Evolutionary conservation across 2,797 vertebrate genomes (phyloP).

Genomic region (Poeciliopsis infans): DNA sequence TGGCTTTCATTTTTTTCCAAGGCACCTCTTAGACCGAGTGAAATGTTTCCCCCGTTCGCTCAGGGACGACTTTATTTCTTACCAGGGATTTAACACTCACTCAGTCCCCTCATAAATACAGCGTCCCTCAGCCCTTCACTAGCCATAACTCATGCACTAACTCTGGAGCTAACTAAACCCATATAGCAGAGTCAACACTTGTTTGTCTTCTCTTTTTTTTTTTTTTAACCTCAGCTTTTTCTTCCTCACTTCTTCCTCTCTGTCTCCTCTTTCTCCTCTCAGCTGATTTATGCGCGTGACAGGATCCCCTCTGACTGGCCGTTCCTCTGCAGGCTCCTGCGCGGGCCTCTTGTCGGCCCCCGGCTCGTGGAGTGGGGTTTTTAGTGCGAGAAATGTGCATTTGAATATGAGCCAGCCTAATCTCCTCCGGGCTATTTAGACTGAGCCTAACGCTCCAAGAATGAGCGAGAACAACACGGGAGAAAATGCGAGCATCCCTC

Average conservation of each 20-base stretch:
- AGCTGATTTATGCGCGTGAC: constrained; percentile 69
- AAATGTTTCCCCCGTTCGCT: constrained; percentile 98
- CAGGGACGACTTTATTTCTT: constrained; percentile 99
- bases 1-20: constrained; percentile 93
- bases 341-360: constrained; percentile 63
- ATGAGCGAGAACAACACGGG: constrained; percentile 69
- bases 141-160: constrained; percentile 90
- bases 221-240: constrained; percentile 71
- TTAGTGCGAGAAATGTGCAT: constrained; percentile 66
- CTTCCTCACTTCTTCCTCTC: constrained; percentile 61
- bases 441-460: constrained; percentile 73
- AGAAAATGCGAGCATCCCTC: constrained; percentile 66
- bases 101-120: constrained; percentile 99
- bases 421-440: constrained; percentile 76
- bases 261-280: constrained; percentile 60
- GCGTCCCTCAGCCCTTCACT: constrained; percentile 86
- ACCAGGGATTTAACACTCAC: constrained; percentile 98
- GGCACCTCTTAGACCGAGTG: constrained; percentile 97
- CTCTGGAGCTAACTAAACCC: constrained; percentile 85
- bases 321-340: constrained; percentile 56
- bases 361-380: constrained; percentile 58
- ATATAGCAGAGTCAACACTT: constrained; percentile 84
- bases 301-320: constrained; percentile 69
- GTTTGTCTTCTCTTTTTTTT: constrained; percentile 77
- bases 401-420: constrained; percentile 73